A percentile compares a stretch with the other conserved stretches of the same genome.
These are phyloP conservation scores for Columbina picui DNA, from an alignment of 2,113 vertebrate species.

Conservation along the genomic window DNA sequence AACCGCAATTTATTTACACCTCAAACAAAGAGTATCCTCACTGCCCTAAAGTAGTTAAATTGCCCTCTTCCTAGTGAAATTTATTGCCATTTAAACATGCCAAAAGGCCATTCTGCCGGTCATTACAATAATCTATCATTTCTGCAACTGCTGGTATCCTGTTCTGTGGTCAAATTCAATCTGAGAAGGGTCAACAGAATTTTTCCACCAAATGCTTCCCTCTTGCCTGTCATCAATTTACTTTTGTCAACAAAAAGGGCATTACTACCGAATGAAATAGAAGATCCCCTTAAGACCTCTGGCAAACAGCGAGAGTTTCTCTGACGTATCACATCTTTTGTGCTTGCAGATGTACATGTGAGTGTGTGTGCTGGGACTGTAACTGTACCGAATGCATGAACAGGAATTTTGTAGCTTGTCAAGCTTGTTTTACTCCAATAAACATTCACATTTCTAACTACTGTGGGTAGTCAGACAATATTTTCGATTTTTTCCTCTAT, in stretches of 20 bases:
- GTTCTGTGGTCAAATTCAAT: slow-evolving; percentile 93
- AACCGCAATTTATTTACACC: slow-evolving; percentile 92
- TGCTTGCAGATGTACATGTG: not conserved
- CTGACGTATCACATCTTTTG: not conserved
- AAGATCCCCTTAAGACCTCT: slow-evolving; percentile 79
- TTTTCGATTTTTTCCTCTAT: not conserved
- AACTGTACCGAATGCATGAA: not conserved
- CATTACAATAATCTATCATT: slow-evolving; percentile 99
- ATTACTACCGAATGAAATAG: slow-evolving; percentile 82
- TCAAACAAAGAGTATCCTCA: slow-evolving; percentile 85
- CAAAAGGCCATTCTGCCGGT: slow-evolving; percentile 89
- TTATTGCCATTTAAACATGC: slow-evolving; percentile 99
- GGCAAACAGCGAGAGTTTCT: slow-evolving; percentile 72
- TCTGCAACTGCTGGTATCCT: slow-evolving; percentile 88
- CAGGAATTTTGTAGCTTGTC: not conserved
- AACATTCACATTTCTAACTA: not conserved
- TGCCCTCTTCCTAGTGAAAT: slow-evolving; percentile 86
- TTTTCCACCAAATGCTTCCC: slow-evolving; percentile 84
- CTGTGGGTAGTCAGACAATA: not conserved
- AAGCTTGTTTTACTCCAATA: not conserved
- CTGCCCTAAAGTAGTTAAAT: slow-evolving; percentile 82
- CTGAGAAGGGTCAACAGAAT: slow-evolving; percentile 93
- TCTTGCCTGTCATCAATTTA: slow-evolving; percentile 89
- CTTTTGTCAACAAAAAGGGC: slow-evolving; percentile 94
- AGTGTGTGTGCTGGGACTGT: not conserved